Conservation (phyloP, 2,113 vertebrate species). For the Cochlearius cochlearius region DNA sequence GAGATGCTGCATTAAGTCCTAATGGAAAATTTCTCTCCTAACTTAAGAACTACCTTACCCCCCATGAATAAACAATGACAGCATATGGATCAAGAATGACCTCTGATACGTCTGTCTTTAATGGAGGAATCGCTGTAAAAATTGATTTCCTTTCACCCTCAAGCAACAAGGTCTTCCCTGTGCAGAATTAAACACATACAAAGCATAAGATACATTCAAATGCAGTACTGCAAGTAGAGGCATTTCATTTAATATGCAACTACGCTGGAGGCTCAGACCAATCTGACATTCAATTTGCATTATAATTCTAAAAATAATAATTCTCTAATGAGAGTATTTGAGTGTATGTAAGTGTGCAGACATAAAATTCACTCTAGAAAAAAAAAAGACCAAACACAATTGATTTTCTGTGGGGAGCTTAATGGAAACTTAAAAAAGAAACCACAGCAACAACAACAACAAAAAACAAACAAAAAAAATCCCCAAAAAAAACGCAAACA, state of each 20-base stretch:
- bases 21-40: conserved; percentile 59
- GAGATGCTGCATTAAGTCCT: conserved; percentile 58
- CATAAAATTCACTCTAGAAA: not conserved
- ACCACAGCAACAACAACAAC: not conserved
- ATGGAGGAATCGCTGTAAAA: conserved; percentile 63
- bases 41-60: conserved; percentile 54
- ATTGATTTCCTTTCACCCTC: conserved; percentile 50
- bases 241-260: conserved; percentile 58
- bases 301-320: conserved; percentile 65
- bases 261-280: conserved; percentile 62
- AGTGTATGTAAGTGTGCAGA: conserved; percentile 13
- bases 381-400: not conserved
- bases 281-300: conserved; percentile 59
- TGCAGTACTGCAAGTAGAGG: not conserved
- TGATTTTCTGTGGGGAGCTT: not conserved
- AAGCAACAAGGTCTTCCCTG: conserved; percentile 39
- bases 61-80: conserved; percentile 67
- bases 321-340: conserved; percentile 60
- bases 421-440: not conserved
- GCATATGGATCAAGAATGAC: conserved; percentile 57
- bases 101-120: conserved; percentile 31
- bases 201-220: conserved; percentile 42
- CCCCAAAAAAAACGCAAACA: too few relatives aligned
- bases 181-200: conserved; percentile 47
- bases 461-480: not conserved